A percentile compares a stretch with the other conserved stretches of the same genome.
Conservation (phyloP, 2,113 vertebrate genomes). For the Apodemus speciosus region DNA sequence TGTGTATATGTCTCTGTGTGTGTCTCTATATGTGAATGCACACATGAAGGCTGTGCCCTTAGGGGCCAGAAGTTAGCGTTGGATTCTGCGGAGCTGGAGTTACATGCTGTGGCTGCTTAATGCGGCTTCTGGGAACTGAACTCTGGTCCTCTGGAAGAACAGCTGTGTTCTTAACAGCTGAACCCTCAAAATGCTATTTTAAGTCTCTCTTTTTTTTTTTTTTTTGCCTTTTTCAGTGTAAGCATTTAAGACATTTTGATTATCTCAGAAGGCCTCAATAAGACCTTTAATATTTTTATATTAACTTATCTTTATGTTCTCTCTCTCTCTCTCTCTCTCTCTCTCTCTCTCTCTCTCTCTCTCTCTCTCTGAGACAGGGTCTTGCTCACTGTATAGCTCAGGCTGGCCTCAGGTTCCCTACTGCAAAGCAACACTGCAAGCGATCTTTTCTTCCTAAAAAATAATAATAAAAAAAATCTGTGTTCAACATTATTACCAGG, state of each 20-base stretch:
- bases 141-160: background rate
- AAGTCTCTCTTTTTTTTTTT: slow-evolving; percentile 32
- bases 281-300: slow-evolving; percentile 16
- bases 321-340: too few species aligned
- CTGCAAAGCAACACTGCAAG: background rate
- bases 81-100: background rate
- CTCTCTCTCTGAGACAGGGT: background rate
- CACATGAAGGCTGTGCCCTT: background rate
- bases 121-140: background rate
- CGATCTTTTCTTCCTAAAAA: background rate
- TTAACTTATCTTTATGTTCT: background rate
- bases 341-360: background rate
- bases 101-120: background rate
- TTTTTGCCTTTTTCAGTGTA: slow-evolving; percentile 46
- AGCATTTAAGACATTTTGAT: slow-evolving; percentile 43
- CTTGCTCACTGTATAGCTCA: background rate
- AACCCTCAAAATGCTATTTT: background rate
- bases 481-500: background rate
- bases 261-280: slow-evolving; percentile 3
- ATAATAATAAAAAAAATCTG: background rate
- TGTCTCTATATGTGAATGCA: background rate
- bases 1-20: background rate
- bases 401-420: background rate
- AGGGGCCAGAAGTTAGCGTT: background rate
- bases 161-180: background rate